Percentiles rank a stretch among this genome's conserved stretches.
Evolutionary conservation across 1,140 invertebrate genomes (phyloP).

Genomic region (Drosophila orosa): DNA sequence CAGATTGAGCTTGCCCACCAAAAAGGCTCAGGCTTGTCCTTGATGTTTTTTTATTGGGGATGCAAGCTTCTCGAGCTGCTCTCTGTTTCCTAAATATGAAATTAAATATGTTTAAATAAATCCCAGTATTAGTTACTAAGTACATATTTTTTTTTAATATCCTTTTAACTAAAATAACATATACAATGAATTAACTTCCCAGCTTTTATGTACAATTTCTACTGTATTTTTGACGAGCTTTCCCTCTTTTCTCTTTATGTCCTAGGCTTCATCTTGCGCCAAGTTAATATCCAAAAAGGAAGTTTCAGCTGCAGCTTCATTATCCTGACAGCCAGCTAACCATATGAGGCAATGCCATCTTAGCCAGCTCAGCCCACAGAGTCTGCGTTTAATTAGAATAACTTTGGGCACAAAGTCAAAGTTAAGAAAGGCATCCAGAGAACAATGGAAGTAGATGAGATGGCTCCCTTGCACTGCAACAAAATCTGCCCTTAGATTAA

Average conservation of each 20-base stretch:
- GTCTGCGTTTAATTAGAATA: constrained; percentile 56
- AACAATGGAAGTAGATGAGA: constrained; percentile 38
- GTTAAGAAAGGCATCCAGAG: constrained; percentile 22
- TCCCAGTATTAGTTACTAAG: too few species aligned
- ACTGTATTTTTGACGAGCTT: constrained; percentile 41
- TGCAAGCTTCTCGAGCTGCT: too few species aligned
- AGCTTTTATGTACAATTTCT: neutral
- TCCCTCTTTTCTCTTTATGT: constrained; percentile 33
- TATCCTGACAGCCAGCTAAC: constrained; percentile 25
- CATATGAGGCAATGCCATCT: constrained; percentile 16
- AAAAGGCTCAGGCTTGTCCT: constrained; percentile 15
- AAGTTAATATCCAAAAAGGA: constrained; percentile 46
- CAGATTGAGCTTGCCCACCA: constrained; percentile 33
- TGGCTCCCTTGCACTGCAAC: neutral
- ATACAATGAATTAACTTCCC: neutral
- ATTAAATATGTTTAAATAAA: too few species aligned
- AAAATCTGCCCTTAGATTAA: neutral
- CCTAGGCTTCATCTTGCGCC: constrained; percentile 4
- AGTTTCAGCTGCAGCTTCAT: constrained; percentile 42
- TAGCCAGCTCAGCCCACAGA: neutral
- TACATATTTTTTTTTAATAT: neutral
- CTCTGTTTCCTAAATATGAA: neutral
- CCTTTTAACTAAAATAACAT: neutral
- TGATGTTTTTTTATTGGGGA: constrained; percentile 13
- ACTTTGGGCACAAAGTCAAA: constrained; percentile 49